These are phyloP conservation scores for Polydrusus tereticollis DNA, from an alignment of 2,888 invertebrate species.

Conservation along the genomic window DNA sequence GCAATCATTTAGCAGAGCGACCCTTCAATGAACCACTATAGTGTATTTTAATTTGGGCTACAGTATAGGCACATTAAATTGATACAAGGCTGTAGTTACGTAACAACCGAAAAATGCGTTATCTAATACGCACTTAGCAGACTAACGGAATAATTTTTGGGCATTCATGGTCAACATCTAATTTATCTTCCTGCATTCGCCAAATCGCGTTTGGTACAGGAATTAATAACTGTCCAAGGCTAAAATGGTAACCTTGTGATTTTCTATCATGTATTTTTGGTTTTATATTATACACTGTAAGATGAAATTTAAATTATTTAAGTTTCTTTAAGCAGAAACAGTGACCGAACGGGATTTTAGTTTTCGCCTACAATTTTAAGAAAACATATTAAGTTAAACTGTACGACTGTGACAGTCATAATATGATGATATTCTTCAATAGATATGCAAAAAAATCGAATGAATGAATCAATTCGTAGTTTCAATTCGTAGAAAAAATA, in stretches of 20 bases:
- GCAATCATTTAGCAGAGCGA: too few relatives aligned
- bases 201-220: constrained; percentile 43
- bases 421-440: too few relatives aligned
- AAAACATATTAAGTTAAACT: too few relatives aligned
- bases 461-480: too few relatives aligned
- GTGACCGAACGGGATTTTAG: too few relatives aligned
- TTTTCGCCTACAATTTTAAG: too few relatives aligned
- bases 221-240: constrained; percentile 57
- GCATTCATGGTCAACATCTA: constrained; percentile 47
- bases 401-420: too few relatives aligned
- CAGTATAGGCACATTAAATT: background rate
- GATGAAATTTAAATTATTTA: background rate
- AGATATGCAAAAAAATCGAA: too few relatives aligned
- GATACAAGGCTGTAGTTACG: background rate
- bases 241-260: constrained; percentile 29
- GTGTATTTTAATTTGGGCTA: background rate
- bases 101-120: background rate
- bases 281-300: background rate
- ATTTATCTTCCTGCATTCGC: constrained; percentile 40
- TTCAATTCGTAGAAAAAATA: background rate
- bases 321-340: background rate
- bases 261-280: constrained; percentile 1
- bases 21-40: background rate
- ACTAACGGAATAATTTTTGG: constrained; percentile 50
- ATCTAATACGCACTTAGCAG: background rate